Conservation (phyloP, 2,797 vertebrate species). For the Peromyscus melanophrys region DNA sequence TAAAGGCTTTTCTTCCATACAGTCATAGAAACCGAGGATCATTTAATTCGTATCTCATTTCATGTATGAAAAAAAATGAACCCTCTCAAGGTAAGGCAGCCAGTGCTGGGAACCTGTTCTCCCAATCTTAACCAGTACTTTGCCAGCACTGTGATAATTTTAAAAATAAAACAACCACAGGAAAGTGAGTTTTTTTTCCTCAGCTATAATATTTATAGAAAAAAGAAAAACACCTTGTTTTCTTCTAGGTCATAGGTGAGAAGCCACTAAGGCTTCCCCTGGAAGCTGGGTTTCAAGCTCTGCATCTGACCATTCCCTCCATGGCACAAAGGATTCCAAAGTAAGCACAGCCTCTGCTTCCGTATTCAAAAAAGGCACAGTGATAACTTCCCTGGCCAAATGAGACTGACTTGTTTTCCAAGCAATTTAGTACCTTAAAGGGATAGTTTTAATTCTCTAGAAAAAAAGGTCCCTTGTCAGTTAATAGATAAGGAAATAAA, state of each 20-base stretch:
- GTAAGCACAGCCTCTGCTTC: neutral
- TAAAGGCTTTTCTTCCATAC: neutral
- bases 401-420: neutral
- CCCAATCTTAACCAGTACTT: neutral
- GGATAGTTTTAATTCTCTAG: neutral
- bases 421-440: slow-evolving; percentile 15
- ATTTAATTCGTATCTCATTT: neutral
- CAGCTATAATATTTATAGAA: slow-evolving; percentile 1
- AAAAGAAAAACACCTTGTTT: neutral
- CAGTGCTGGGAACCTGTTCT: neutral
- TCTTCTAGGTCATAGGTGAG: neutral
- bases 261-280: slow-evolving; percentile 1
- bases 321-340: slow-evolving; percentile 63
- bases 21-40: neutral
- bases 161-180: neutral
- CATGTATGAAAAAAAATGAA: neutral
- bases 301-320: neutral
- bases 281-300: neutral
- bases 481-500: slow-evolving; percentile 11
- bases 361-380: neutral
- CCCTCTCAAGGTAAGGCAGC: neutral
- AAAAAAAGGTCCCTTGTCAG: neutral
- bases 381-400: slow-evolving; percentile 18
- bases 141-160: neutral
- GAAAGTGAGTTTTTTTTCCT: slow-evolving; percentile 39